These are phyloP conservation scores for Lerema accius DNA, from an alignment of 1,140 invertebrate genomes.

Conservation along the genomic window DNA sequence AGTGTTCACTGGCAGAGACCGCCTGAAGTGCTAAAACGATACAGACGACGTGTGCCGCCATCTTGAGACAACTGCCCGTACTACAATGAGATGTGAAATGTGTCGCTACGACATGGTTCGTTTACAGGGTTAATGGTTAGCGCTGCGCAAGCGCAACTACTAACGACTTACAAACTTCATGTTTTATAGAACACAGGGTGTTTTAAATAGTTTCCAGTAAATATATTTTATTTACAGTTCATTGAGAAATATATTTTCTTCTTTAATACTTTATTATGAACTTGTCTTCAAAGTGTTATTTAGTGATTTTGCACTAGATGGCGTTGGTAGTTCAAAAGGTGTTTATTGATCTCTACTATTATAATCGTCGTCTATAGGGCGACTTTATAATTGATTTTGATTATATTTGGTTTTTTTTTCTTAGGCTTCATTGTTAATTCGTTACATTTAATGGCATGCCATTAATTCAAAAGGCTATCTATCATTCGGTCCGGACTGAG, in stretches of 20 bases:
- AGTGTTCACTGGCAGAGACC: conserved; percentile 45
- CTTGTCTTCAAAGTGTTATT: background rate
- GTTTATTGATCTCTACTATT: no score
- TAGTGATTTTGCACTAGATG: conserved; percentile 1
- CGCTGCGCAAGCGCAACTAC: conserved; percentile 51
- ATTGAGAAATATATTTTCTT: no score
- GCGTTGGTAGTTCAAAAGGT: conserved; percentile 1
- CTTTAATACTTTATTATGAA: no score
- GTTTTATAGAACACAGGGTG: conserved; percentile 50
- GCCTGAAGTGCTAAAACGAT: conserved; percentile 46
- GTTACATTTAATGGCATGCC: no score
- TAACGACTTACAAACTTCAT: conserved; percentile 20
- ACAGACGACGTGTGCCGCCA: conserved; percentile 56
- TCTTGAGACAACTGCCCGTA: conserved; percentile 51
- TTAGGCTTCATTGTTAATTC: no score
- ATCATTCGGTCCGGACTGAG: no score
- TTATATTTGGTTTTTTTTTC: no score
- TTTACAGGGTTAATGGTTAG: conserved; percentile 50
- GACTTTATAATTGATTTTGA: no score
- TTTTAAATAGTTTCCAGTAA: conserved; percentile 14
- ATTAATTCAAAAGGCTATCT: no score
- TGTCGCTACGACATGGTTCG: conserved; percentile 51
- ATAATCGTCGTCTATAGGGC: no score
- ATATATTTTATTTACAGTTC: no score
- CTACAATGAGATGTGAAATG: conserved; percentile 47